Evolutionary conservation across 2,888 invertebrate genomes (phyloP).

Genomic region (Amblyjoppa proteus): DNA sequence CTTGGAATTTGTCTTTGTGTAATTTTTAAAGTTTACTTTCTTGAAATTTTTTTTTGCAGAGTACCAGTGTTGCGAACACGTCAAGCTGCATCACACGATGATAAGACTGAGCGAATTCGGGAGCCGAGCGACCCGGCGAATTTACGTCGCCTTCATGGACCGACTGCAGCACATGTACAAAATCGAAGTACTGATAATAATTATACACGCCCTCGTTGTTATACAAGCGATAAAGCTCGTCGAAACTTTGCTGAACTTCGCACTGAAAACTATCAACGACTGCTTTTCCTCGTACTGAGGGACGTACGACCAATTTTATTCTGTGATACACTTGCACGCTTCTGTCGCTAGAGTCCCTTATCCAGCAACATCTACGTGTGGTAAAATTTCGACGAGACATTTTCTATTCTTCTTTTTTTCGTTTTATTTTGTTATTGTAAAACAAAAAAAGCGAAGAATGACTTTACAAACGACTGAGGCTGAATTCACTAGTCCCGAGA

Average conservation of each 20-base stretch:
- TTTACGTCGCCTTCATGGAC: slow-evolving; percentile 78
- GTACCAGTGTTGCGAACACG: slow-evolving; percentile 77
- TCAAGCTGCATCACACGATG: slow-evolving; percentile 80
- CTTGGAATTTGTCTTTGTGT: background rate
- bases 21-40: background rate
- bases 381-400: slow-evolving; percentile 8
- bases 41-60: slow-evolving; percentile 41
- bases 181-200: slow-evolving; percentile 79
- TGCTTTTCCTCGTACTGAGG: slow-evolving; percentile 52
- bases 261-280: slow-evolving; percentile 73
- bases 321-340: slow-evolving; percentile 41
- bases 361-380: slow-evolving; percentile 46
- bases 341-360: slow-evolving; percentile 35
- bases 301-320: background rate
- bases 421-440: slow-evolving; percentile 30
- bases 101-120: slow-evolving; percentile 79
- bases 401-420: slow-evolving; percentile 8
- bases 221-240: slow-evolving; percentile 76
- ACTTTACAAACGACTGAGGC: slow-evolving; percentile 31
- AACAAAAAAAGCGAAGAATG: background rate
- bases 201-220: slow-evolving; percentile 77
- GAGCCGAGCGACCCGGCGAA: slow-evolving; percentile 76
- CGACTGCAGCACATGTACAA: slow-evolving; percentile 80
- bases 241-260: slow-evolving; percentile 72
- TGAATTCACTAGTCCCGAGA: slow-evolving; percentile 58